Evolutionary conservation across 2,113 vertebrate species (phyloP), one percentile per base, ranked within the genome.

Genomic region (Podilymbus podiceps): DNA sequence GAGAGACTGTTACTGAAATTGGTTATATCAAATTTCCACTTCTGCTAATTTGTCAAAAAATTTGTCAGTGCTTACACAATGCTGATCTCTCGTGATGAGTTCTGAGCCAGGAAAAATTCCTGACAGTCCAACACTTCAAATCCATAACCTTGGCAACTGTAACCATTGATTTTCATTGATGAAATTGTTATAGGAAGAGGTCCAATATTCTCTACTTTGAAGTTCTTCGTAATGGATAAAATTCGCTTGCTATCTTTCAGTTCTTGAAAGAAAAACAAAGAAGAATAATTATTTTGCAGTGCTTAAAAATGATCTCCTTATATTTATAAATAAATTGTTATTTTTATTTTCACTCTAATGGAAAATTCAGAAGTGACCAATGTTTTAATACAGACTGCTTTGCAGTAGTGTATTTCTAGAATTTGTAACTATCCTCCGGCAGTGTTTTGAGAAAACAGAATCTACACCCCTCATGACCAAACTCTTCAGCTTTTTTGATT

Each of bases 161-260:
- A 99, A 12, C 99, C 99, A 93, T 98, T 99, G 93, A 99, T 99
- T 93, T 98, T 99, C 99, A 99, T 98, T 13, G 99, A 99, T n/a
- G 98, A 98, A 96, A 99, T 98, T 2, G 98, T 99, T 96, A 99
- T 95, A 38, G 99, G 99, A 95, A 99, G 98, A 95, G 99, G 98
- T 23, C 99, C 99, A 2, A 99, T 98, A 69, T 99, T 99, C 97
- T 99, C 99, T 90, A 99, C 99, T 97, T 99, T 99, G 97, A 99
- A 99, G 96, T 98, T 99, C 98, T 99, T 99, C 15, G 97, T 99
- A 97, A 98, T 99, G 97, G 97, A 99, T 97, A 97, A 98, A 98
- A 96, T 98, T 21, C 99, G 99, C 97, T 99, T 99, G 97, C 98
- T 99, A 97, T 98, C 98, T 97, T 99, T 99, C 88, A 99, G 92